A percentile compares a stretch with the other conserved stretches of the same genome.
Conservation (phyloP, 2,113 vertebrate species). For the Nicator chloris region DNA sequence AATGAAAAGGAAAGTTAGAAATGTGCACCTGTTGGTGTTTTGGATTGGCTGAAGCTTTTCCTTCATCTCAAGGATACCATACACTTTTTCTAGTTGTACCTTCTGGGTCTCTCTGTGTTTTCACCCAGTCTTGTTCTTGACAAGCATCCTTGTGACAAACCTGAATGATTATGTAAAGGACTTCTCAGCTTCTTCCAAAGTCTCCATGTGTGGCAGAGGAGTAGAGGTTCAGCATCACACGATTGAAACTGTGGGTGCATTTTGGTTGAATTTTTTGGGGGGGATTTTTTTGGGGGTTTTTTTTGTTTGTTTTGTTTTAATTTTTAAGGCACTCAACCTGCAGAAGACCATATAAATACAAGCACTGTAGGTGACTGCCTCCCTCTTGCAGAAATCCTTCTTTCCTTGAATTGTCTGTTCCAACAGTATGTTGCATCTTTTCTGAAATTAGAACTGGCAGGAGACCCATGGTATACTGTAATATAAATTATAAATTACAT, state of each 20-base stretch:
- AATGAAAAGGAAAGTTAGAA: not conserved
- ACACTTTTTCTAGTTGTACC: not conserved
- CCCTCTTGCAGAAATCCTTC: not conserved
- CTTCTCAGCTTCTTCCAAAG: not conserved
- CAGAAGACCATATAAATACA: not conserved
- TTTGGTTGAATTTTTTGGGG: not conserved
- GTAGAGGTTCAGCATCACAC: not conserved
- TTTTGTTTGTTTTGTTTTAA: too few relatives aligned
- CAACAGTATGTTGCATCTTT: not conserved
- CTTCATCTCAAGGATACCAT: not conserved
- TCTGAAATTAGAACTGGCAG: not conserved
- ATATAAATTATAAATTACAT: conserved; percentile 32
- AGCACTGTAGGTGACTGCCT: not conserved
- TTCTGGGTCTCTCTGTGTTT: not conserved
- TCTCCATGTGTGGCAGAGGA: not conserved
- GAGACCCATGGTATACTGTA: not conserved
- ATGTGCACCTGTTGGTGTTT: not conserved
- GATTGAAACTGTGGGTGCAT: not conserved
- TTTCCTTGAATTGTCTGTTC: not conserved
- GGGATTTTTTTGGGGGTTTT: too few relatives aligned
- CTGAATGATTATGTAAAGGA: not conserved
- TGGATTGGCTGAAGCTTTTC: not conserved
- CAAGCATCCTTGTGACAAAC: not conserved
- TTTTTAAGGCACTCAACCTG: not conserved
- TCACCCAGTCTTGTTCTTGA: not conserved